Evolutionary conservation across 2,888 invertebrate genomes (phyloP), one percentile per base, ranked within the genome.

Genomic region (Dinocampus coccinellae): DNA sequence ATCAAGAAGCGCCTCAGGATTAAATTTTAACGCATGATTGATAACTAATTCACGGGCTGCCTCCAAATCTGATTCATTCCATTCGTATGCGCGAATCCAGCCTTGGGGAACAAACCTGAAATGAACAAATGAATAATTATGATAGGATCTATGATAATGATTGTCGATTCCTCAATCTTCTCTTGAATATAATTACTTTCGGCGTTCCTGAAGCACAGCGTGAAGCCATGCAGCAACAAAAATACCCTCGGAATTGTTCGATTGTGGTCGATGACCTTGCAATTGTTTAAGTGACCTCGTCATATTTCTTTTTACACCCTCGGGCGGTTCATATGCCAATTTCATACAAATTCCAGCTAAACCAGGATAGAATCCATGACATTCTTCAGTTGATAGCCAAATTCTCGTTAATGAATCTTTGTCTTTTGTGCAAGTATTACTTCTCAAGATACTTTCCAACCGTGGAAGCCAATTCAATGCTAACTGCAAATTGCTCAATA

Each of bases 61-160:
- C 64, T 92, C 90, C 0, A 96, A 88, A 86, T 97, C 97, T 0
- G 93, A 91, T 79, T 93, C 92, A 65, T 93, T 94, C 88, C 97
- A 97, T 83, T 97, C 96, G 87, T 97, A 97, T 84, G 92, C 92
- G 83, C 94, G 95, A 0, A 94, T 93, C 97, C 97, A 97, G 0
- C 96, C 95, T 83, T 85, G 82, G 68, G 88, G 84, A 3, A 87
- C 82, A 58, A 87, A 87, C 55, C 84, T 81, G 6, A 24, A 33
- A 60, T 58, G 11, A 10, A n/a, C 4, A n/a, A 9, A 60, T 13
- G 13, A 57, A 26, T 26, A 36, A 26, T 26, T 13, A 9, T 61
- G 7, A 10, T 47, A 9, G 33, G 11, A 20, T 6, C 4, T 33
- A 16, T 91, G 93, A 47, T 16, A 29, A 29, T 29, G 29, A 29